A percentile compares a stretch with the other conserved stretches of the same genome.
Conservation (phyloP, 2,888 invertebrate species). For the Eristalis pertinax region DNA sequence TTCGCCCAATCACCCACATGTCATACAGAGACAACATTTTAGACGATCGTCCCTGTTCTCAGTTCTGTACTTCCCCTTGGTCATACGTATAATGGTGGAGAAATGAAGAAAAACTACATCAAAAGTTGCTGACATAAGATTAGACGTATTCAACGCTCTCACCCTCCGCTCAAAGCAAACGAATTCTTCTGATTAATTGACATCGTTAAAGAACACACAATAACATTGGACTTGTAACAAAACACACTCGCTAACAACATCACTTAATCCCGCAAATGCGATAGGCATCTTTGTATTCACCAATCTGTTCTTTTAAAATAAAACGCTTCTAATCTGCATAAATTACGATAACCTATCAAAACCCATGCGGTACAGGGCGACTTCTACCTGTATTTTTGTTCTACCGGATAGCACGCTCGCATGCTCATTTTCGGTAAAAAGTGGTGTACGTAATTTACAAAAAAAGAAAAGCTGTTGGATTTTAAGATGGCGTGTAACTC, state of each 20-base stretch:
- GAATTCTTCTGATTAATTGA: constrained; percentile 44
- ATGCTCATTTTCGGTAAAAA: constrained; percentile 61
- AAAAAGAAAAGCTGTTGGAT: constrained; percentile 51
- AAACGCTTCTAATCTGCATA: constrained; percentile 68
- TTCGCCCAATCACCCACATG: too few relatives aligned
- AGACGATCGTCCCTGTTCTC: too few relatives aligned
- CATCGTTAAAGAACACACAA: constrained; percentile 53
- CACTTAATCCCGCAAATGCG: constrained; percentile 62
- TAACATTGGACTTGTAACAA: constrained; percentile 43
- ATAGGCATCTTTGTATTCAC: constrained; percentile 53
- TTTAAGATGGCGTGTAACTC: constrained; percentile 62
- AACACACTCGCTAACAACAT: constrained; percentile 60
- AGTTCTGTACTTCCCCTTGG: too few relatives aligned
- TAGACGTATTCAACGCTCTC: neutral
- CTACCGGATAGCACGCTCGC: constrained; percentile 22
- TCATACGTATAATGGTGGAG: too few relatives aligned
- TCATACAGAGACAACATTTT: too few relatives aligned
- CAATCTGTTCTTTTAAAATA: constrained; percentile 65
- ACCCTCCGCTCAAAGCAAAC: neutral
- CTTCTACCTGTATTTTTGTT: neutral
- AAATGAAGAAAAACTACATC: too few relatives aligned
- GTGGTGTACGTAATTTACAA: constrained; percentile 61
- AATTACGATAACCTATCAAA: constrained; percentile 66
- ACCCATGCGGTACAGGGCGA: constrained; percentile 11
- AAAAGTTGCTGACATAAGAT: neutral